Evolutionary conservation across 2,797 vertebrate species (phyloP), one percentile per base, ranked within the genome.

Genomic region (Heterohyrax brucei): DNA sequence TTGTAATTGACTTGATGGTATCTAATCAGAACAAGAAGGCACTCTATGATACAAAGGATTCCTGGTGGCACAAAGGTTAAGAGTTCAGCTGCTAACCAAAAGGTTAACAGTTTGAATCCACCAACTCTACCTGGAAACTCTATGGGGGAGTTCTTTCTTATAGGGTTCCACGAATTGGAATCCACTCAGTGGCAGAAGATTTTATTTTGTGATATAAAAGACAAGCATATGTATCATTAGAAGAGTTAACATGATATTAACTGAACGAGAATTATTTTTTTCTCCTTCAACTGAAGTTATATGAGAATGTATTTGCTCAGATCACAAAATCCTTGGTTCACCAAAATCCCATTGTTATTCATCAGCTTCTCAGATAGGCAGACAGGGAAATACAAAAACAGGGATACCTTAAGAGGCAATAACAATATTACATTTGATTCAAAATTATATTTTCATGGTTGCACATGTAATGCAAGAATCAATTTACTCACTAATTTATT

Each of bases 391-490:
- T 5, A 82, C 78, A 5, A 18, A 62, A 85, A 61, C 33, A 4
- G 28, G 5, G 13, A 59, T 61, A 79, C 64, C 93, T 93, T 81
- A 85, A 85, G 19, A 82, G 5, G 3, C 22, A 16, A 1, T 86
- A 8, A 6, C 1, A 5, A 46, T 61, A 79, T 12, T 44, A 4
- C 9, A 83, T 66, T 44, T 95, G 24, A 92, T 46, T 92, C n/a
- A 53, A 92, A 89, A 77, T 39, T 61, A 3, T 30, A 75, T 70
- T 81, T 93, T 91, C 26, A 14, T 86, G 21, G 46, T 78, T 73
- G 9, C 22, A 44, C 4, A 46, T 0, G 10, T 86, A 75, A 59
- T 86, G 12, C 44, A 77, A 84, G 73, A 68, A 4, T 28, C 83
- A 10, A 19, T 59, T 92, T 66, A 19, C 10, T 76, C 48, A 75